phyloP scores from a whole-genome alignment of 2,888 invertebrate genomes.

The Nezara viridula region DNA sequence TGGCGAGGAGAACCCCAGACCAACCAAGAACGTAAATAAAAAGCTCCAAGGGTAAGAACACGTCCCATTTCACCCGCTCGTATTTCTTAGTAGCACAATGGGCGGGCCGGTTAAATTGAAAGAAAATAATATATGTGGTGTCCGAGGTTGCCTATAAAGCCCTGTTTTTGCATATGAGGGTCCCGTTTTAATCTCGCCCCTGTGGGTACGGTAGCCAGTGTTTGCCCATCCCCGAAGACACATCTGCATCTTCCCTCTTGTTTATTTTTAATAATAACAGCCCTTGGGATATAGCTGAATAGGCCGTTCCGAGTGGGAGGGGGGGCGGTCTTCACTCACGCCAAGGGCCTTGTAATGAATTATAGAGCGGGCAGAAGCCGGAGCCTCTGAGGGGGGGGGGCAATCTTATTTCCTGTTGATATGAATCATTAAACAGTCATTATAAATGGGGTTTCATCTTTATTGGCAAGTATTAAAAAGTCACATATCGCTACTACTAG shows the following conservation, averaged over 20 bases:
- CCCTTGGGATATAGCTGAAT: conserved; percentile 6
- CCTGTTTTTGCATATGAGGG: conserved; percentile 62
- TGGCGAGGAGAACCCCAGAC: neutral
- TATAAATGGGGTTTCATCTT: too few species aligned
- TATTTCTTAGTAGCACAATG: conserved; percentile 26
- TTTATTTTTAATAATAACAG: conserved; percentile 33
- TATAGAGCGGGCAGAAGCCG: neutral
- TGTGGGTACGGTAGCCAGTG: neutral
- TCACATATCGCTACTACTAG: too few species aligned
- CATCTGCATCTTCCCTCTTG: conserved; percentile 40
- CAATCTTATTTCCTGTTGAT: neutral
- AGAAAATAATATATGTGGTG: conserved; percentile 64
- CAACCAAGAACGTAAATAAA: conserved; percentile 28
- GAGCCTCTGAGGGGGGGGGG: neutral
- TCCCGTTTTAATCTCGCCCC: conserved; percentile 23
- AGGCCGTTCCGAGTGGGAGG: neutral
- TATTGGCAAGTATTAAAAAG: neutral
- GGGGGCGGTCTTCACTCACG: too few species aligned
- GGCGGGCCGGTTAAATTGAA: conserved; percentile 61
- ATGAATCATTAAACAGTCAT: neutral
- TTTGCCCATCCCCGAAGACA: conserved; percentile 25
- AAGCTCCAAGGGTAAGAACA: conserved; percentile 20
- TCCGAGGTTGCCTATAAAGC: conserved; percentile 62
- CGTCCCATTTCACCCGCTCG: conserved; percentile 30
- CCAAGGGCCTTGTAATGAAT: neutral